Percentiles rank a stretch among this genome's conserved stretches.
Conservation (phyloP, 2,888 invertebrate genomes). For the Epistrophe eligans region DNA sequence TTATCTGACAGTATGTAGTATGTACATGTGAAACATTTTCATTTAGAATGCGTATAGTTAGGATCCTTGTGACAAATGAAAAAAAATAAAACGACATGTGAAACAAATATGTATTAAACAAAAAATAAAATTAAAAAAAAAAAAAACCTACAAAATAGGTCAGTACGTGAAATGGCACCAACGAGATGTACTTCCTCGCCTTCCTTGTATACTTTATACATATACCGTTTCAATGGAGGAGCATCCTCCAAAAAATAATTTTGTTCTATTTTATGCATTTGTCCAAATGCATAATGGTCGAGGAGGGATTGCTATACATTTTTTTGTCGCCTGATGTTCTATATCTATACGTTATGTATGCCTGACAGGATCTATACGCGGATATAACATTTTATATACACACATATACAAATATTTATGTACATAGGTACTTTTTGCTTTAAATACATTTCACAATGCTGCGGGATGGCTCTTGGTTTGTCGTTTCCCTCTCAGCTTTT, state of each 20-base stretch:
- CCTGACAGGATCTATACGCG: constrained; percentile 37
- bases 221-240: constrained; percentile 26
- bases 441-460: constrained; percentile 32
- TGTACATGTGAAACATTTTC: constrained; percentile 47
- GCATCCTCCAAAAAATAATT: constrained; percentile 44
- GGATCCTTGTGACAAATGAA: constrained; percentile 58
- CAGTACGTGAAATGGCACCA: constrained; percentile 69
- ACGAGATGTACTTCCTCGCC: constrained; percentile 56
- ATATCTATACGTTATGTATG: background rate
- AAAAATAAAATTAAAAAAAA: constrained; percentile 13
- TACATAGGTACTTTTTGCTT: background rate
- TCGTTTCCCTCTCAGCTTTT: constrained; percentile 4
- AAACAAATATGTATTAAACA: constrained; percentile 29
- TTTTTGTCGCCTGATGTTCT: constrained; percentile 37
- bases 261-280: constrained; percentile 71
- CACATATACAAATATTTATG: background rate
- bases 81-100: constrained; percentile 34
- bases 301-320: constrained; percentile 47
- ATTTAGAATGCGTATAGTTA: constrained; percentile 64
- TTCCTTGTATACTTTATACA: background rate
- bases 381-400: constrained; percentile 9
- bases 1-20: background rate
- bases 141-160: constrained; percentile 59
- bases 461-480: constrained; percentile 42
- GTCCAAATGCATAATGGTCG: constrained; percentile 70